Evolutionary conservation across 2,888 invertebrate species (phyloP).

Genomic region (Leucophora obtusa): DNA sequence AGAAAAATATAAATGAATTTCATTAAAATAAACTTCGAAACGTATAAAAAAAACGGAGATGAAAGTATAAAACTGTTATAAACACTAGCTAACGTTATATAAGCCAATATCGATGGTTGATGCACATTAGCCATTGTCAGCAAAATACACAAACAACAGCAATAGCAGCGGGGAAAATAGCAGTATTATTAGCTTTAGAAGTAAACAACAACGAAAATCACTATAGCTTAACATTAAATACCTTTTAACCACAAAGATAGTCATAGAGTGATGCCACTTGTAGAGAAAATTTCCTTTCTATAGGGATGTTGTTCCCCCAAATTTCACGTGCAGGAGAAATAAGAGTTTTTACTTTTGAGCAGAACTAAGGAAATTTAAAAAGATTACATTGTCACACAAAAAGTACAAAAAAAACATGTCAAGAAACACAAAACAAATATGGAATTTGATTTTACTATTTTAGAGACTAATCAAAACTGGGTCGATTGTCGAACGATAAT

Average conservation of each 20-base stretch:
- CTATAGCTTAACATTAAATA: conserved; percentile 47
- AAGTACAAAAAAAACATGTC: too few relatives aligned
- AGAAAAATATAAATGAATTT: conserved; percentile 21
- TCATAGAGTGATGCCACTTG: too few relatives aligned
- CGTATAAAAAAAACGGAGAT: background rate
- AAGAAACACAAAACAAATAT: too few relatives aligned
- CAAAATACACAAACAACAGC: background rate
- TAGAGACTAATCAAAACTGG: too few relatives aligned
- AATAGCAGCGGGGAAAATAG: background rate
- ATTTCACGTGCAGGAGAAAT: too few relatives aligned
- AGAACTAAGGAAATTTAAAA: too few relatives aligned
- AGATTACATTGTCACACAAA: too few relatives aligned
- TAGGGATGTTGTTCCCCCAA: too few relatives aligned
- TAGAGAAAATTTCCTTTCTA: too few relatives aligned
- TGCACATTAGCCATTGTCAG: background rate
- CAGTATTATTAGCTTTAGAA: background rate
- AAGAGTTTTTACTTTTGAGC: too few relatives aligned
- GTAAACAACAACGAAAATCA: conserved; percentile 31
- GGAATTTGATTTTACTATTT: too few relatives aligned
- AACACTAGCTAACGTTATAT: background rate
- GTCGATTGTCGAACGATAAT: too few relatives aligned
- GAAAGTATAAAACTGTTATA: conserved; percentile 8
- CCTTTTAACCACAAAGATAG: conserved; percentile 44
- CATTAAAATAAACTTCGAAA: conserved; percentile 15
- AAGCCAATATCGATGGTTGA: background rate